A percentile compares a stretch with the other conserved stretches of the same genome.
Conservation (phyloP, 2,888 invertebrate species). For the Thereva unica region DNA sequence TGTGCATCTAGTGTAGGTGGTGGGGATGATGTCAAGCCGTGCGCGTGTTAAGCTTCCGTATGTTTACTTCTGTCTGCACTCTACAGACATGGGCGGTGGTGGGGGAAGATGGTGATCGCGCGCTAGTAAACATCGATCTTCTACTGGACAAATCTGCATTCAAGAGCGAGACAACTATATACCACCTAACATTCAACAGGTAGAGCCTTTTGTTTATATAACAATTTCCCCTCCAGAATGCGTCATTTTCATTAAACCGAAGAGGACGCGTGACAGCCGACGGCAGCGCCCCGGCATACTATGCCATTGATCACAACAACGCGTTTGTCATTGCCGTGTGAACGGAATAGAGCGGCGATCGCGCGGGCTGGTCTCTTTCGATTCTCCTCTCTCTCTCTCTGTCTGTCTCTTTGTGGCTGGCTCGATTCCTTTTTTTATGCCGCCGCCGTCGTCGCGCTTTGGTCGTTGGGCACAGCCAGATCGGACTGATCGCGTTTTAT, state of each 20-base stretch:
- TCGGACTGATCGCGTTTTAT: constrained; percentile 1
- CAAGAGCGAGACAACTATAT: constrained; percentile 11
- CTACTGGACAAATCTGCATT: too few relatives aligned
- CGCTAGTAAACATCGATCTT: not conserved
- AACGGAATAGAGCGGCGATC: constrained; percentile 14
- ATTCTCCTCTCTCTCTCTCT: constrained; percentile 6
- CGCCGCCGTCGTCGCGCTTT: not conserved
- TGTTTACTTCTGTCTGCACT: too few relatives aligned
- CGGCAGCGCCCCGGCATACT: constrained; percentile 18
- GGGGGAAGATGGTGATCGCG: constrained; percentile 11
- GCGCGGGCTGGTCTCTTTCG: constrained; percentile 19
- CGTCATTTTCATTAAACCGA: constrained; percentile 26
- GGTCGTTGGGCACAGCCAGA: not conserved
- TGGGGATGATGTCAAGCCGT: too few relatives aligned
- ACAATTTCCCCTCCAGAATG: constrained; percentile 18
- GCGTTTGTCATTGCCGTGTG: constrained; percentile 28
- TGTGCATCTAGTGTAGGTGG: too few relatives aligned
- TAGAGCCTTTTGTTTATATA: constrained; percentile 30
- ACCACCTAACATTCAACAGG: constrained; percentile 20
- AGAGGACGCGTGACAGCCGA: constrained; percentile 23
- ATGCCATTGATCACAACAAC: constrained; percentile 32
- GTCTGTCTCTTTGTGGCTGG: constrained; percentile 6
- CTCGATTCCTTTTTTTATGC: constrained; percentile 6
- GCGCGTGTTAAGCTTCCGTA: too few relatives aligned
- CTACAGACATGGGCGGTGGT: not conserved